These are phyloP conservation scores for Nipponacmea schrenckii DNA, from an alignment of 2,888 invertebrate genomes.

Conservation along the genomic window DNA sequence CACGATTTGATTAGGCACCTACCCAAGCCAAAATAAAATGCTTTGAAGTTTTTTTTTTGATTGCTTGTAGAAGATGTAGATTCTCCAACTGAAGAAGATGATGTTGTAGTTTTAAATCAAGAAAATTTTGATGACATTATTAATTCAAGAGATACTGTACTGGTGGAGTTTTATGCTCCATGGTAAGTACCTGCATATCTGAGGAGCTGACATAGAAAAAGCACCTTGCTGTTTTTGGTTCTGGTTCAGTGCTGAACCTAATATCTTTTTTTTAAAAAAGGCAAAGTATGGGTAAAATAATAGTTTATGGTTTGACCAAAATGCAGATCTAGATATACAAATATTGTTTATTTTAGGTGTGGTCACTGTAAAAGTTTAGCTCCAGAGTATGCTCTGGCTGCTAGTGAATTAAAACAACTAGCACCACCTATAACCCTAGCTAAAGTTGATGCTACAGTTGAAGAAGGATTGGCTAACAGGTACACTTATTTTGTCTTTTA, in stretches of 20 bases:
- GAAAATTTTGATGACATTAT: slow-evolving; percentile 71
- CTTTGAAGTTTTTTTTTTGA: no score
- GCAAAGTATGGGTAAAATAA: no score
- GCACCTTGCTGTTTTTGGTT: no score
- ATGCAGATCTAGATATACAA: no score
- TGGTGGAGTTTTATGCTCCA: slow-evolving; percentile 68
- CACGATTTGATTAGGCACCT: no score
- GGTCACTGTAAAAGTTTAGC: slow-evolving; percentile 58
- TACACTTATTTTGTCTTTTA: slow-evolving; percentile 20
- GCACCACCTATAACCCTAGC: slow-evolving; percentile 49
- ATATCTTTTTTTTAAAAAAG: no score
- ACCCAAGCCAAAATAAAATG: no score
- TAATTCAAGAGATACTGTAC: slow-evolving; percentile 66
- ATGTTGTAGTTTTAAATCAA: slow-evolving; percentile 67
- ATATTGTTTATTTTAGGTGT: slow-evolving; percentile 46
- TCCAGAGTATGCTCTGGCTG: slow-evolving; percentile 57
- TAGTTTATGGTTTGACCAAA: no score
- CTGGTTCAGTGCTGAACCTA: background rate
- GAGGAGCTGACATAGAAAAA: no score
- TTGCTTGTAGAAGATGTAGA: no score
- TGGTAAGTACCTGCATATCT: slow-evolving; percentile 57
- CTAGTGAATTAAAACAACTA: slow-evolving; percentile 42
- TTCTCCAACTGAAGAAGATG: slow-evolving; percentile 58
- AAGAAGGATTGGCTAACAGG: slow-evolving; percentile 67
- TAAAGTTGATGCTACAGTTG: slow-evolving; percentile 67